Conservation (phyloP, 2,797 vertebrate species). For the Echeneis naucrates region DNA sequence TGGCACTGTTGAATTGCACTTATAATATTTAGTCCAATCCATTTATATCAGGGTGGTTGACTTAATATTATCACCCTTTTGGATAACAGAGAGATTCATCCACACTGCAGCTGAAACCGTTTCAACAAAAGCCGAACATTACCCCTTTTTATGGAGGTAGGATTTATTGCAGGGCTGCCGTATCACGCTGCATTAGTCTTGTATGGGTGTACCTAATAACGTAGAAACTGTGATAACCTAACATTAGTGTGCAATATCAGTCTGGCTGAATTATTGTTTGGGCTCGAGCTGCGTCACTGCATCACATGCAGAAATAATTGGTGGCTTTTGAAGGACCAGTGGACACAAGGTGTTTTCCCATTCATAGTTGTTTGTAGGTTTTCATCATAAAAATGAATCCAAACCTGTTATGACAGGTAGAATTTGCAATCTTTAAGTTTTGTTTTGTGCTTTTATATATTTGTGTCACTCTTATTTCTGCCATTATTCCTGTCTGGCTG, state of each 20-base stretch:
- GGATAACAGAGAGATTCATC: not conserved
- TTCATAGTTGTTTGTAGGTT: not conserved
- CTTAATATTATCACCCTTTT: not conserved
- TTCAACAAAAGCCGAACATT: not conserved
- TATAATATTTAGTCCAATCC: not conserved
- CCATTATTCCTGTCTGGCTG: constrained; percentile 34
- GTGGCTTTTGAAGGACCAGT: not conserved
- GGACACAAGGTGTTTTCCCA: not conserved
- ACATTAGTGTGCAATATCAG: not conserved
- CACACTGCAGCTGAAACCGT: not conserved
- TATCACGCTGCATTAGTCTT: not conserved
- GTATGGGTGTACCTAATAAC: not conserved
- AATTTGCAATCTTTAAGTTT: constrained; percentile 2
- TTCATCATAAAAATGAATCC: constrained; percentile 5
- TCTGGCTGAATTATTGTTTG: not conserved
- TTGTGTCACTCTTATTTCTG: constrained; percentile 1
- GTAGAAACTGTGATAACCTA: not conserved
- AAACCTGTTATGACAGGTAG: not conserved
- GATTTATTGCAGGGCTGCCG: not conserved
- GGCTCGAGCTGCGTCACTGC: not conserved
- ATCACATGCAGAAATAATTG: not conserved
- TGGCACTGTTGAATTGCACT: not conserved
- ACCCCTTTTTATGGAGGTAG: not conserved
- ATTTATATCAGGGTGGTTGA: not conserved
- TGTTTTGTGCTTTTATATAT: too few relatives aligned